Base-by-base conservation (phyloP, 2,888 invertebrate genomes). In the Nomada hirtipes region DNA sequence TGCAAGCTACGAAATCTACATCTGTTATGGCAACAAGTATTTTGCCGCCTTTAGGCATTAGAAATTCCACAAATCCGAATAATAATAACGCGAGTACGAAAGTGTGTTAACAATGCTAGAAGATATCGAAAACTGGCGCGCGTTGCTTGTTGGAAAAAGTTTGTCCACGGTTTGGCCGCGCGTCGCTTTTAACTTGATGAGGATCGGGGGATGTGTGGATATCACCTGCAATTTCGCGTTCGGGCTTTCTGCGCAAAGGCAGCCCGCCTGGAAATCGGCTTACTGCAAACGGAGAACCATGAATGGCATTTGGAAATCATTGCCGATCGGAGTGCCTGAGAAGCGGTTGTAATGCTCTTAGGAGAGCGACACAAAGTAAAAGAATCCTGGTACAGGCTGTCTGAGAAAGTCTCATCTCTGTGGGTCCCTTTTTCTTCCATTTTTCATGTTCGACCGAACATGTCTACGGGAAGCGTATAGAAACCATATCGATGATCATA, bases 251-350 rank as follows among this genome's bases (percentile, higher is more conserved):
- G 13, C 4, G 44, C 50, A 20, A 71, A 11, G 68, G 64, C n/a
- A 59, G 71, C 68, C 74, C 60, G 65, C 61, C 69, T 72, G 61
- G 75, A 87, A 82, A 86, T 84, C 79, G 72, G 71, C 82, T 82
- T 82, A 79, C 79, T 76, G 87, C 57, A 71, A 82, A 82, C 76
- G 76, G 76, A 69, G 75, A 74, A 61, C 60, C 73, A 74, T 76
- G 82, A 83, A 83, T 74, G 82, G 70, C 82, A 74, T 83, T 83
- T 82, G 73, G 70, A 83, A 82, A 83, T 83, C 73, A 71, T 78
- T 78, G 82, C 83, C 74, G 82, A 83, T 83, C 67, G 77, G 67
- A 68, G 61, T 77, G 65, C 73, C 47, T 42, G 70, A 53, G 74
- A 67, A 71, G 67, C 70, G 64, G 72, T 61, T 67, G 69, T 82